phyloP scores from a whole-genome alignment of 2,113 vertebrate genomes.

The Rhinolophus sinicus region DNA sequence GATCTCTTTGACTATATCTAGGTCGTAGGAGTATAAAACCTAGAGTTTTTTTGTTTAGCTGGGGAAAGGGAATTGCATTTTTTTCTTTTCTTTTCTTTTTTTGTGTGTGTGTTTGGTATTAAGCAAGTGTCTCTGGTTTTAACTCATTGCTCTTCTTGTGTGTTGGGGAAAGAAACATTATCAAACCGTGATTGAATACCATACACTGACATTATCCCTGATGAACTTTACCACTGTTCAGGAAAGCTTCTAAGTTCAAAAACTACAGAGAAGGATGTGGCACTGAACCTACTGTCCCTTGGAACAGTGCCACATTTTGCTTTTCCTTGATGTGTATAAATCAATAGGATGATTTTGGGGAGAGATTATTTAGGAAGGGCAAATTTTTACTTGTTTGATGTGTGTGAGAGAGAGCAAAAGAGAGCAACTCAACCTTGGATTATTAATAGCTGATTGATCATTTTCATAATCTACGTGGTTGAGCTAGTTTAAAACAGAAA shows the following conservation, averaged over 20 bases:
- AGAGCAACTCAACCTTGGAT: background rate
- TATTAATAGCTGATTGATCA: constrained; percentile 56
- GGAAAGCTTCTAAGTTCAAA: background rate
- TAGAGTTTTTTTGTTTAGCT: constrained; percentile 59
- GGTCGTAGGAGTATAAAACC: constrained; percentile 22
- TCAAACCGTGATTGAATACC: background rate
- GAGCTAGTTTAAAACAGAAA: constrained; percentile 57
- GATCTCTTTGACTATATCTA: constrained; percentile 71
- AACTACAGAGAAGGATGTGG: background rate
- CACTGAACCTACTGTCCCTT: background rate
- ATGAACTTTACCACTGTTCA: background rate
- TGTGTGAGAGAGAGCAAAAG: background rate
- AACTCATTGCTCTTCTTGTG: constrained; percentile 35
- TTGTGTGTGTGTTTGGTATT: background rate
- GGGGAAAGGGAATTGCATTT: constrained; percentile 24
- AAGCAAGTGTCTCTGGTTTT: constrained; percentile 42
- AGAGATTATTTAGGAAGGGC: background rate
- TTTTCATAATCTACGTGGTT: constrained; percentile 57
- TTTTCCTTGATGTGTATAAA: background rate
- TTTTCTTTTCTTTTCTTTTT: background rate
- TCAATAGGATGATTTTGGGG: background rate
- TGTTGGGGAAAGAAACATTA: background rate
- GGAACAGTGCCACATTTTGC: background rate
- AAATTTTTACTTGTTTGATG: background rate
- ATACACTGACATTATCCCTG: background rate